phyloP scores from a whole-genome alignment of 2,113 vertebrate genomes.

The Typhlomys cinereus region DNA sequence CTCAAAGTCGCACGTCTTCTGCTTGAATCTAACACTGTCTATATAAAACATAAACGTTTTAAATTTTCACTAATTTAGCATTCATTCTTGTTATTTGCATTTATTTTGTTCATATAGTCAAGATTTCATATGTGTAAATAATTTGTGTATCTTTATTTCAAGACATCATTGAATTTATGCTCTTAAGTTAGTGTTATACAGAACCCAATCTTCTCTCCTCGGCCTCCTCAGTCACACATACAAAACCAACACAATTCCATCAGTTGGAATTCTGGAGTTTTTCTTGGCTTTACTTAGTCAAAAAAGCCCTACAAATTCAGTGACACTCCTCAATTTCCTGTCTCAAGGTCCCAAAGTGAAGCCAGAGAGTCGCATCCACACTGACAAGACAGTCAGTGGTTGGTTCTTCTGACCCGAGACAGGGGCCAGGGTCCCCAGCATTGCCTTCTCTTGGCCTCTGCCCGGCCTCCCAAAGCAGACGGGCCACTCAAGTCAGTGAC shows the following conservation, averaged over 20 bases:
- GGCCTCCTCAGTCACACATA: not conserved
- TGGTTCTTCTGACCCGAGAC: not conserved
- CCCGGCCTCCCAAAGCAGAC: not conserved
- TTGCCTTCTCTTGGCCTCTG: not conserved
- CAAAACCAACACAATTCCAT: not conserved
- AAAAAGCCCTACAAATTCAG: not conserved
- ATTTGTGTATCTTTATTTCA: not conserved
- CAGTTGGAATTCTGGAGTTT: not conserved
- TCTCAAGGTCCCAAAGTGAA: not conserved
- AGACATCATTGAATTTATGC: constrained; percentile 14
- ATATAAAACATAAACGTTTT: constrained; percentile 30
- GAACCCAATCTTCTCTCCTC: constrained; percentile 9
- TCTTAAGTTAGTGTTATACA: not conserved
- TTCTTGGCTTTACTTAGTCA: not conserved
- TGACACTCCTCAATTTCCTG: not conserved
- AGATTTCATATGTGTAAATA: not conserved
- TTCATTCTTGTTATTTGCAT: constrained; percentile 1
- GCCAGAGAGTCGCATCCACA: not conserved
- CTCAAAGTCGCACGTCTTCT: constrained; percentile 48
- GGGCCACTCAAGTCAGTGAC: not conserved
- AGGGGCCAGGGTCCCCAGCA: not conserved
- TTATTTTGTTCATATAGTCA: not conserved
- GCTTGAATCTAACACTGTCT: constrained; percentile 14
- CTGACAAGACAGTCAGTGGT: not conserved
- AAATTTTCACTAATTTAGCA: constrained; percentile 15